These are phyloP conservation scores for Stercorarius parasiticus DNA, from an alignment of 2,113 vertebrate species.

Conservation along the genomic window DNA sequence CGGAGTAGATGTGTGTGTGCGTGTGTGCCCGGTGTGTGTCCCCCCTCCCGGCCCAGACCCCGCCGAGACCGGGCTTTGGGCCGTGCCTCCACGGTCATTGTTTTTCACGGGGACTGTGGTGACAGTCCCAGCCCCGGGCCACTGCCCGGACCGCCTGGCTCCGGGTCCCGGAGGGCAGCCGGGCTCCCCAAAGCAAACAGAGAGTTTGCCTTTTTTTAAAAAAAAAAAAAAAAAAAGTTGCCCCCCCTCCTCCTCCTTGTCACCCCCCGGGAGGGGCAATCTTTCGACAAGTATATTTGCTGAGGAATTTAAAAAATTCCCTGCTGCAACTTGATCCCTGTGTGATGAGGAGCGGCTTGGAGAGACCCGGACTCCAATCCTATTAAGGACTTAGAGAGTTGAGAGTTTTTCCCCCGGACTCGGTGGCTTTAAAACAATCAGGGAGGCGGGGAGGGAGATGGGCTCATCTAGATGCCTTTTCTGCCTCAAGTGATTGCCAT, in stretches of 20 bases:
- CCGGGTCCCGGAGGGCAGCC: neutral
- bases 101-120: neutral
- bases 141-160: neutral
- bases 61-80: neutral
- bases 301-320: slow-evolving; percentile 91
- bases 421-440: slow-evolving; percentile 47
- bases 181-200: neutral
- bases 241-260: neutral
- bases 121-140: neutral
- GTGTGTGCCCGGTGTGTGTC: neutral
- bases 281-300: slow-evolving; percentile 89
- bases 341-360: slow-evolving; percentile 83
- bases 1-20: neutral
- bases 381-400: slow-evolving; percentile 76
- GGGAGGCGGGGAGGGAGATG: slow-evolving; percentile 12
- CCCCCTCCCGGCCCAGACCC: neutral
- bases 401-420: slow-evolving; percentile 39
- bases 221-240: neutral
- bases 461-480: slow-evolving; percentile 47
- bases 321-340: slow-evolving; percentile 90
- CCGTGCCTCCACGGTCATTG: neutral
- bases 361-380: slow-evolving; percentile 81
- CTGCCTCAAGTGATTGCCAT: slow-evolving; percentile 50
- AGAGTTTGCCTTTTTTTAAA: neutral
- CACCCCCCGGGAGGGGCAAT: slow-evolving; percentile 45